Evolutionary conservation across 2,797 vertebrate genomes (phyloP), one percentile per base, ranked within the genome.

Genomic region (Darevskia mixta): DNA sequence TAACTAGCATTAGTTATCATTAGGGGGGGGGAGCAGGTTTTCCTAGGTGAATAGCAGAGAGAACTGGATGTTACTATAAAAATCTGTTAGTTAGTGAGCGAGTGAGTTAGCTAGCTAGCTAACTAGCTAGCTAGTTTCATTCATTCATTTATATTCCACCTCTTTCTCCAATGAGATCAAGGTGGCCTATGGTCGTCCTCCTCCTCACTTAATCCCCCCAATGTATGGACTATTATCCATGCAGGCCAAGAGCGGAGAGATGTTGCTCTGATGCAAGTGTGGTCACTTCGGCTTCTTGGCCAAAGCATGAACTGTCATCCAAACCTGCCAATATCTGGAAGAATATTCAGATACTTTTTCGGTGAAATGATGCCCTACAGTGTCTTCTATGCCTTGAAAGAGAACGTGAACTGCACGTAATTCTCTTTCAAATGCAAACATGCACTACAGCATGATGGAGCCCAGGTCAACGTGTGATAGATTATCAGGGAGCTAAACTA

Each of bases 351-450:
- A 64, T 75, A 25, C 15, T 35, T 32, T 66, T 64, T 23, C 41
- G 18, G 2, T 81, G 20, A 5, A 76, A 43, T 20, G 45, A 23
- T 55, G 83, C 41, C 25, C 32, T 55, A 55, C 25, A 45, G 43
- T 75, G 71, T 18, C 67, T 66, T 29, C 71, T 29, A 45, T 41
- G 41, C 27, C 78, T 49, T 38, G 13, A 58, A 85, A 85, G 25
- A 85, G 71, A 49, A 66, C 20, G 58, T 55, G 71, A 41, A 11
- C 69, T 41, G 18, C 61, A 66, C n/a, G 67, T 10, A 35, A 67
- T 66, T 88, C 81, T 41, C 27, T 81, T 88, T 85, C 69, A 85
- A 49, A 73, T n/a, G 45, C 75, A 73, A 55, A 49, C 58, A 82
- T 81, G 43, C 67, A 79, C 78, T 75, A 80, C 27, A 75, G 9